These are phyloP conservation scores for Sebastolobus alascanus DNA, from an alignment of 2,797 vertebrate genomes.

Conservation along the genomic window DNA sequence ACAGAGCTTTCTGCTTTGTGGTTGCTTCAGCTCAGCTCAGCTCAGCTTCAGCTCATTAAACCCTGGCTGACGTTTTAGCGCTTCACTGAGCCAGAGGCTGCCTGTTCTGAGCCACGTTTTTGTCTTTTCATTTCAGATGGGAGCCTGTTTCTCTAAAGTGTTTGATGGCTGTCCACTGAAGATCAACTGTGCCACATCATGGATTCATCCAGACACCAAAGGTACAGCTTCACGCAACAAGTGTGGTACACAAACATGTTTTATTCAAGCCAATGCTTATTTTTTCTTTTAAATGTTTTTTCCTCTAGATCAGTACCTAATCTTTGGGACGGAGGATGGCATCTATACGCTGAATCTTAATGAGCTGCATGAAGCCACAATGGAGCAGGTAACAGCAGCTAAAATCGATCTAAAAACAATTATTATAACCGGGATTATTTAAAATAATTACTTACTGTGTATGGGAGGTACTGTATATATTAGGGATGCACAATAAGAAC, in stretches of 20 bases:
- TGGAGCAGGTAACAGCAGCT: slow-evolving; percentile 92
- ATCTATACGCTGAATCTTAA: slow-evolving; percentile 99
- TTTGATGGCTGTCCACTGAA: slow-evolving; percentile 99
- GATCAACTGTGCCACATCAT: slow-evolving; percentile 98
- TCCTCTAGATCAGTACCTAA: slow-evolving; percentile 94
- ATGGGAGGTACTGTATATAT: not conserved
- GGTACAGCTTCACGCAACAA: slow-evolving; percentile 75
- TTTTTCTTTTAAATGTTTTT: slow-evolving; percentile 11
- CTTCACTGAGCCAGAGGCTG: slow-evolving; percentile 21
- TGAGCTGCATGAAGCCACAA: slow-evolving; percentile 97
- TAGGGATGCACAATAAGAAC: no score
- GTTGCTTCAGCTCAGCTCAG: slow-evolving; percentile 22
- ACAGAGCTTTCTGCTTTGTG: slow-evolving; percentile 51
- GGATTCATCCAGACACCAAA: slow-evolving; percentile 99
- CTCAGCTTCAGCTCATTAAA: slow-evolving; percentile 58
- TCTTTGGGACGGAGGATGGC: slow-evolving; percentile 98
- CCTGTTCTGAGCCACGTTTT: slow-evolving; percentile 36
- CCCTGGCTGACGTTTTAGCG: slow-evolving; percentile 58
- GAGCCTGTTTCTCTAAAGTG: slow-evolving; percentile 99
- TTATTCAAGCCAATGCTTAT: not conserved
- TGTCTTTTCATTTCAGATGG: slow-evolving; percentile 88
- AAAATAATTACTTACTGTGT: not conserved
- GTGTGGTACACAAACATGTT: not conserved
- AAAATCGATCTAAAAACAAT: not conserved
- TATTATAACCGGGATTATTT: not conserved